These are phyloP conservation scores for Hestina assimilis DNA, from an alignment of 1,140 invertebrate species.

Conservation along the genomic window DNA sequence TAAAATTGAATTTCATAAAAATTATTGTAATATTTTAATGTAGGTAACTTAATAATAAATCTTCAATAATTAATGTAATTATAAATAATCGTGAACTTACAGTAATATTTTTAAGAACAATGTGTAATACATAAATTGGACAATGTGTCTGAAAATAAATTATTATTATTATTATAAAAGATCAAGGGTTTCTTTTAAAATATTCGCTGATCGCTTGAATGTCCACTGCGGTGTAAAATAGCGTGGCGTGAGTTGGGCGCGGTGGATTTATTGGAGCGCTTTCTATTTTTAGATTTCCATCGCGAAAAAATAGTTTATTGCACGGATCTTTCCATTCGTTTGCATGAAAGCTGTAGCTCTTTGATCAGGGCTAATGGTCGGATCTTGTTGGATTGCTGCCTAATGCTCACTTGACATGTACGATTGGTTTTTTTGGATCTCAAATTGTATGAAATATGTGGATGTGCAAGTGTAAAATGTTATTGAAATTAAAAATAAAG, in stretches of 20 bases:
- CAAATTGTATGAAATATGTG: not conserved
- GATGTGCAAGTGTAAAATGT: not conserved
- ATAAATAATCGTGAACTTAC: no score
- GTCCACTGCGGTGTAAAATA: constrained; percentile 10
- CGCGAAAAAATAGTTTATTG: constrained; percentile 28
- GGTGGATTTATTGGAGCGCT: constrained; percentile 9
- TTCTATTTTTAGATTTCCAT: constrained; percentile 9
- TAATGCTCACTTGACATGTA: constrained; percentile 51
- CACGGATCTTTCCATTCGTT: constrained; percentile 37
- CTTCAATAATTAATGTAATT: no score
- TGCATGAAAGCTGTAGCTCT: constrained; percentile 38
- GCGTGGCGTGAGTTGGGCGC: not conserved
- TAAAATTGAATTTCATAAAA: no score
- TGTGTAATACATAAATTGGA: no score
- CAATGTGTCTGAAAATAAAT: no score
- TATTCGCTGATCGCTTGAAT: not conserved
- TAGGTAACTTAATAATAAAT: no score
- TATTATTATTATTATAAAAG: no score
- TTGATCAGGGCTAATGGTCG: constrained; percentile 47
- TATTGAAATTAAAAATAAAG: not conserved
- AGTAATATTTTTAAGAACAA: no score
- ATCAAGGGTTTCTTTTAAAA: constrained; percentile 22
- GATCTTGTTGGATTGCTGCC: constrained; percentile 50
- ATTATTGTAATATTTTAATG: no score
- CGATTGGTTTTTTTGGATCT: constrained; percentile 35